Evolutionary conservation across 2,797 vertebrate species (phyloP), one percentile per base, ranked within the genome.

Genomic region (Hyperoplus lanceolatus): DNA sequence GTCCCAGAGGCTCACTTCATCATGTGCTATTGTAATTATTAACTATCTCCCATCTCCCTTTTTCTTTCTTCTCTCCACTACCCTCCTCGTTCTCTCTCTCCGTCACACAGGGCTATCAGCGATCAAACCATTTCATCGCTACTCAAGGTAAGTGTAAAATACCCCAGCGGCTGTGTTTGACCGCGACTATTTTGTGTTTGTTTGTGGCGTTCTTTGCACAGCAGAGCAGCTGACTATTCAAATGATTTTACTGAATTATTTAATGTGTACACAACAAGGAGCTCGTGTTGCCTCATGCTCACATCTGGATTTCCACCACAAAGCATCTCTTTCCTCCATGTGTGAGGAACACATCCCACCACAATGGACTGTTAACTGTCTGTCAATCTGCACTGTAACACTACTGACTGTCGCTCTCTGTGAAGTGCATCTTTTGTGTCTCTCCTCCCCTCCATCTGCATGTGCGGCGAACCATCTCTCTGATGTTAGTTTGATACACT

Each of bases 91-190:
- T 29, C 29, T 29, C 50, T 78, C 51, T 85, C 70, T 71, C 81
- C 57, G 58, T 48, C 75, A 59, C 74, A 14, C 95, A 98, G 97
- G 97, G 97, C 42, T 98, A 98, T 91, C 97, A 98, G 92, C 96
- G 97, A 85, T 97, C 97, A 68, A 98, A 98, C 89, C 97, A 98
- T 94, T 99, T 98, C 95, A 98, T 99, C 77, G 97, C 98, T 87
- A 98, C 98, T 29, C 97, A 98, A 97, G 98, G 98, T 99, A 95
- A 96, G 94, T 77, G 50, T 18, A 12, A 62, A 56, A 13, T 18
- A 7, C 48, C 49, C 29, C 56, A 1, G 45, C 65, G 0, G 54
- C 61, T 0, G 1, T 1, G 51, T 64, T 53, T 29, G 54, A 66
- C 73, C 69, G 65, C 71, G 45, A 53, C 43, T 73, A 42, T 77